phyloP scores from a whole-genome alignment of 2,113 vertebrate species.

The Poeciliopsis occidentalis region DNA sequence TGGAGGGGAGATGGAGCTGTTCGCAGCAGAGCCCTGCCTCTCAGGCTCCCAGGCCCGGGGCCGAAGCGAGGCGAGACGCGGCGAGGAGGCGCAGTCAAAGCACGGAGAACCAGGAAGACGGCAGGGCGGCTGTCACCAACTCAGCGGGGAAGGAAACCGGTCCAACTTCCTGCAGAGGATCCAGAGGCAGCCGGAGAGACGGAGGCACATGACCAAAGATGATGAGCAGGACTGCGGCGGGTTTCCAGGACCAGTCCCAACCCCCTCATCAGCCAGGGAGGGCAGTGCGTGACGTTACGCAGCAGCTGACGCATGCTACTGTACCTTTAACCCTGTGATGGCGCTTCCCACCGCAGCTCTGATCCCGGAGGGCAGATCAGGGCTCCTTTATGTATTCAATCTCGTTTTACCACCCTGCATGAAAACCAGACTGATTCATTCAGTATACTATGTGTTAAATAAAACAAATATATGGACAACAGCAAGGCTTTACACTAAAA shows the following conservation, averaged over 20 bases:
- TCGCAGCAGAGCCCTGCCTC: neutral
- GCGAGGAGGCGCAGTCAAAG: no score
- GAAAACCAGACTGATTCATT: no score
- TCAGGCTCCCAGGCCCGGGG: conserved; percentile 6
- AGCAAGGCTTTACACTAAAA: no score
- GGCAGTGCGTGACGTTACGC: conserved; percentile 40
- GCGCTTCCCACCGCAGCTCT: conserved; percentile 50
- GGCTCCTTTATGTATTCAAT: neutral
- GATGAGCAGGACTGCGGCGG: conserved; percentile 42
- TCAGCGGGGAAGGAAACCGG: conserved; percentile 6
- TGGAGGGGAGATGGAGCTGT: neutral
- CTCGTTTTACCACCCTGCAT: neutral
- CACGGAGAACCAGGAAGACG: neutral
- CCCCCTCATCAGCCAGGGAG: neutral
- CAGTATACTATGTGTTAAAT: no score
- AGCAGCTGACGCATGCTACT: conserved; percentile 71
- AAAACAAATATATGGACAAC: no score
- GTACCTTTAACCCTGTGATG: conserved; percentile 73
- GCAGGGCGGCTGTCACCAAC: conserved; percentile 24
- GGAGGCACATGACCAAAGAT: conserved; percentile 65
- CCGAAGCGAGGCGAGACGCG: neutral
- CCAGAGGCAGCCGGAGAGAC: conserved; percentile 22
- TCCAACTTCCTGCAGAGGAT: conserved; percentile 60
- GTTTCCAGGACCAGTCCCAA: conserved; percentile 23
- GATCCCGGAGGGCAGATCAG: conserved; percentile 29